Evolutionary conservation across 1,140 invertebrate species (phyloP), one percentile per base, ranked within the genome.

Genomic region (Drosophila albomicans): DNA sequence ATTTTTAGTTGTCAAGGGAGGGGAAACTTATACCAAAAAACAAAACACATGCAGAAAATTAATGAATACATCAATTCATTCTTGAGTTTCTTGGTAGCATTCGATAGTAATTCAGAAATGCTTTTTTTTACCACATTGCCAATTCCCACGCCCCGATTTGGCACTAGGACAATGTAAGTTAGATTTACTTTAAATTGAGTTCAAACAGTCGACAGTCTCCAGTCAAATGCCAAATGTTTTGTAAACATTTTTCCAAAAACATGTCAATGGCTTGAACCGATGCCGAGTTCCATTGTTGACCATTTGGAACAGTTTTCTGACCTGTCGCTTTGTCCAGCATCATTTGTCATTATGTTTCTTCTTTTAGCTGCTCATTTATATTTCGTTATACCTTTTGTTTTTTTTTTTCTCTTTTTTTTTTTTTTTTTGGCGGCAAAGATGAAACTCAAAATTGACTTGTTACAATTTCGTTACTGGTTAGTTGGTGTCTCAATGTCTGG

Each of bases 191-290:
- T 63, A 80, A 88, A 84, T 82, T 81, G 75, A 81, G 62, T 52
- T 11, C 28, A n/a, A 64, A 25, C 20, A 25, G 16, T 16, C 16
- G 16, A 16, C 16, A 16, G 20, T 25, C 20, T 3, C 3, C 20
- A 25, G 20, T 28, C 54, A 56, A 62, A 49, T 79, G 72, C 65
- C 69, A 73, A 80, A 74, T 89, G 81, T 89, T 89, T 88, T 89
- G 85, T 89, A 90, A 89, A 89, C 86, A 89, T 73, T 81, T 78
- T 84, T 80, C 81, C 69, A 80, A 85, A 85, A 85, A 78, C 66
- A 77, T 74, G 78, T 80, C 81, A 82, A 82, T 70, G 70, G 79
- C 41, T 71, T 71, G 68, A 54, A 3, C 28, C 51, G 4, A 48
- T 64, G 62, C 5, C 78, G 61, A 64, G 59, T 51, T 62, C 51